Percentiles rank a stretch among this genome's conserved stretches.
Evolutionary conservation across 1,140 invertebrate species (phyloP).

Genomic region (Aricia agestis): DNA sequence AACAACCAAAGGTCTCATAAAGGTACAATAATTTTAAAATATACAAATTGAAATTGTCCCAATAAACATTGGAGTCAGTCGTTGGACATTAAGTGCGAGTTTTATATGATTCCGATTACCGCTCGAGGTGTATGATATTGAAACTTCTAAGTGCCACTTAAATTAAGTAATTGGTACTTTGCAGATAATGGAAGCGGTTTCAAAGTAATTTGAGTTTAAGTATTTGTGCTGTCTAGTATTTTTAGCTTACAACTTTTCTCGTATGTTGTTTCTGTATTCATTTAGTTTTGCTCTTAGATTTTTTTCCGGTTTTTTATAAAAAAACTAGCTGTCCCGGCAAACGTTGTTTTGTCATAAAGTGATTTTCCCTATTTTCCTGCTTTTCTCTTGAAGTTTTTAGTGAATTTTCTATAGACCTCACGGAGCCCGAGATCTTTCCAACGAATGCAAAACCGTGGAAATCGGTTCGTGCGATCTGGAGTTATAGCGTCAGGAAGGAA

Average conservation of each 20-base stretch:
- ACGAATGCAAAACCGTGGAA: too few species aligned
- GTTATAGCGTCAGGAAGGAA: too few species aligned
- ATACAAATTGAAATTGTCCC: slow-evolving; percentile 10
- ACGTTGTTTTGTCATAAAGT: too few species aligned
- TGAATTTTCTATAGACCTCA: too few species aligned
- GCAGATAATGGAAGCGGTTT: slow-evolving; percentile 13
- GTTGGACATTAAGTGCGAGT: not conserved
- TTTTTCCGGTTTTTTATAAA: not conserved
- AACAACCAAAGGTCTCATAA: too few species aligned
- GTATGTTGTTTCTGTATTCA: not conserved
- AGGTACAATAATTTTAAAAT: slow-evolving; percentile 1
- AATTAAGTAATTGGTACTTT: slow-evolving; percentile 13
- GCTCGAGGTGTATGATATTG: slow-evolving; percentile 8
- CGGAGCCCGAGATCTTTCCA: too few species aligned
- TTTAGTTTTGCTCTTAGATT: not conserved
- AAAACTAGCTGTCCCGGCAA: too few species aligned
- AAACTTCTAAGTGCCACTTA: slow-evolving; percentile 15
- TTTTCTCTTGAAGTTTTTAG: too few species aligned
- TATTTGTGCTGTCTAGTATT: not conserved
- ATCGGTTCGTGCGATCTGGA: too few species aligned
- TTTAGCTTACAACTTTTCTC: not conserved
- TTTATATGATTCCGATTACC: slow-evolving; percentile 4
- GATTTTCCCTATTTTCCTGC: too few species aligned
- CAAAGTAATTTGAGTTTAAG: not conserved
- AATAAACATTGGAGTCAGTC: not conserved